Evolutionary conservation across 2,797 vertebrate genomes (phyloP).

Genomic region (Sebastes matsubarae): DNA sequence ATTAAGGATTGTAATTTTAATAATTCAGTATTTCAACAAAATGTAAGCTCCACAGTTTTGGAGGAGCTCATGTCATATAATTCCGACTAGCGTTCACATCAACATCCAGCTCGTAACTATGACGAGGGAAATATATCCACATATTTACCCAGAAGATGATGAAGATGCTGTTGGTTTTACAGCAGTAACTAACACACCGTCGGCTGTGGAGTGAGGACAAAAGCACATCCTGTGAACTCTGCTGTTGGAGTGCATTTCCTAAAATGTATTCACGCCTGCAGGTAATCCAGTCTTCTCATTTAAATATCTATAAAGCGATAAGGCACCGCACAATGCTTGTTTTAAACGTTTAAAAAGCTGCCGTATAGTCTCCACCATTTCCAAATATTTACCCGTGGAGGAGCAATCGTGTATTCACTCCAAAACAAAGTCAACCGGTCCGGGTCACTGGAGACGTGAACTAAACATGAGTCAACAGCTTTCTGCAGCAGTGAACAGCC

Average conservation of each 20-base stretch:
- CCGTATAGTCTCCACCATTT: slow-evolving; percentile 13
- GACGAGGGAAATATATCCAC: not conserved
- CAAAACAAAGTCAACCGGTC: slow-evolving; percentile 38
- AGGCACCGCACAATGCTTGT: slow-evolving; percentile 8
- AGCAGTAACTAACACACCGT: not conserved
- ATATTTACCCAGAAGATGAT: not conserved
- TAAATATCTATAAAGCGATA: slow-evolving; percentile 63
- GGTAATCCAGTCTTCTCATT: slow-evolving; percentile 43
- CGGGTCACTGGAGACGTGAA: slow-evolving; percentile 46
- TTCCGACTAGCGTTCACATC: not conserved
- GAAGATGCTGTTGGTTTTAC: not conserved
- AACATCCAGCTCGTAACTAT: not conserved
- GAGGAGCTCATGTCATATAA: not conserved
- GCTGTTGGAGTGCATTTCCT: slow-evolving; percentile 17
- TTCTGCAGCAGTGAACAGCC: slow-evolving; percentile 28
- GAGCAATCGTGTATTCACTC: slow-evolving; percentile 47
- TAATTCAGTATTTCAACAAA: not conserved
- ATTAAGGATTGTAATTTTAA: not conserved
- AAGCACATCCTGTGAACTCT: slow-evolving; percentile 13
- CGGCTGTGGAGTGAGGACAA: not conserved
- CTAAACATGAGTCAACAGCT: slow-evolving; percentile 39
- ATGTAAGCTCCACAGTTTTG: not conserved
- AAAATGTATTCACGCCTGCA: slow-evolving; percentile 45
- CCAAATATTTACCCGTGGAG: slow-evolving; percentile 58
- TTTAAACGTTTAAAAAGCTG: slow-evolving; percentile 6